A percentile compares a stretch with the other conserved stretches of the same genome.
phyloP scores from a whole-genome alignment of 2,113 vertebrate genomes.

The Mobula hypostoma region DNA sequence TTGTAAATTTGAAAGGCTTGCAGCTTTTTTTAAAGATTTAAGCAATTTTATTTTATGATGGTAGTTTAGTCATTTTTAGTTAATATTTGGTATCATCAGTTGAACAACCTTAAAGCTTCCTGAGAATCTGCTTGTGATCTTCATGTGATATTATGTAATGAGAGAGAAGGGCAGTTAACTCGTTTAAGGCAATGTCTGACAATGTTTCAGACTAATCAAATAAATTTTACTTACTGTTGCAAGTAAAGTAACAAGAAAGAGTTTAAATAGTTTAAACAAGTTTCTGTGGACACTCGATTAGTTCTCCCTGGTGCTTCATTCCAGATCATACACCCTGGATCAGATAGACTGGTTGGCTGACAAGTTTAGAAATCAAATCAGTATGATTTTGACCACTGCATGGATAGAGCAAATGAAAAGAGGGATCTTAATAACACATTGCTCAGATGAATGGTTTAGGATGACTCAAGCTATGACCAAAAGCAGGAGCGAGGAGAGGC shows the following conservation, averaged over 20 bases:
- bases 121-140: neutral
- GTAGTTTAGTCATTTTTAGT: conserved; percentile 25
- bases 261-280: neutral
- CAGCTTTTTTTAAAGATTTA: conserved; percentile 56
- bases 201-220: neutral
- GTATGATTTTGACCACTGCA: neutral
- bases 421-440: neutral
- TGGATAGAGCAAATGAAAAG: neutral
- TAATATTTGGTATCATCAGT: neutral
- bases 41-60: conserved; percentile 23
- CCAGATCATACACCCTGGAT: neutral
- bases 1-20: conserved; percentile 53
- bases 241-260: neutral
- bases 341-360: neutral
- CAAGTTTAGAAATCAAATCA: neutral
- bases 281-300: neutral
- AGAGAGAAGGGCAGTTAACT: neutral
- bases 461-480: neutral
- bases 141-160: conserved; percentile 15
- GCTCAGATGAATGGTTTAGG: neutral
- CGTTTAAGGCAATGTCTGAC: neutral
- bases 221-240: neutral
- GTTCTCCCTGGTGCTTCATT: neutral
- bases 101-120: conserved; percentile 7
- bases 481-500: no score